Percentiles rank a stretch among this genome's conserved stretches.
These are phyloP conservation scores for Lutjanus campechanus DNA, from an alignment of 2,797 vertebrate genomes.

Conservation along the genomic window DNA sequence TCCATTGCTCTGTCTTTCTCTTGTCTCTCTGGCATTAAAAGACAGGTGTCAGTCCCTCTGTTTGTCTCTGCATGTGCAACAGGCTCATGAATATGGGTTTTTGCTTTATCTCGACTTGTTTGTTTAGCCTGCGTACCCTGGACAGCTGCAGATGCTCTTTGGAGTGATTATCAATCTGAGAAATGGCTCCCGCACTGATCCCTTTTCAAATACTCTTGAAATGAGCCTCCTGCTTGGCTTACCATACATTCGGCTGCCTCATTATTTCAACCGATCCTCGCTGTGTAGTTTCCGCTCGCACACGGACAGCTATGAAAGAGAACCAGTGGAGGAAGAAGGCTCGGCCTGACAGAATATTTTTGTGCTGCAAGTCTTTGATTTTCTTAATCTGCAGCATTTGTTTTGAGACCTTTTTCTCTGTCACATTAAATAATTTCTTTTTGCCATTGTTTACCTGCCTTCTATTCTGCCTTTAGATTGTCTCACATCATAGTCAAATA, in stretches of 20 bases:
- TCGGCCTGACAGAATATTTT: not conserved
- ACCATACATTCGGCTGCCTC: slow-evolving; percentile 53
- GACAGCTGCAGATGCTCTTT: slow-evolving; percentile 59
- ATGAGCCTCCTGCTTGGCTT: slow-evolving; percentile 60
- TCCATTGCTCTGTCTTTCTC: not conserved
- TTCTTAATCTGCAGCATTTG: not conserved
- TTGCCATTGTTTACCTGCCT: slow-evolving; percentile 7
- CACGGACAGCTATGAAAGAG: slow-evolving; percentile 9
- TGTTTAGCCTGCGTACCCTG: slow-evolving; percentile 53
- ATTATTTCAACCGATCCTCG: slow-evolving; percentile 44
- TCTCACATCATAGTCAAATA: slow-evolving; percentile 1
- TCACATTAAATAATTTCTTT: not conserved
- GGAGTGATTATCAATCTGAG: slow-evolving; percentile 65
- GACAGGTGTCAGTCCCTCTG: slow-evolving; percentile 35
- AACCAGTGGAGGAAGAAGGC: not conserved
- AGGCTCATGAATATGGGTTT: slow-evolving; percentile 41
- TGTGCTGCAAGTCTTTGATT: slow-evolving; percentile 8
- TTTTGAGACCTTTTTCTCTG: slow-evolving; percentile 6
- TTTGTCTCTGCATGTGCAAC: slow-evolving; percentile 26
- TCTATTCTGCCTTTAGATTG: not conserved
- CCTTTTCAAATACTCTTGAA: slow-evolving; percentile 67
- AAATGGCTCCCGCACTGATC: slow-evolving; percentile 61
- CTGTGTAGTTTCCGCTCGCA: slow-evolving; percentile 35
- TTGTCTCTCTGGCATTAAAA: slow-evolving; percentile 24
- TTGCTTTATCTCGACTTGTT: slow-evolving; percentile 44